phyloP scores from a whole-genome alignment of 2,888 invertebrate genomes.

The Drosophila kanekoi region DNA sequence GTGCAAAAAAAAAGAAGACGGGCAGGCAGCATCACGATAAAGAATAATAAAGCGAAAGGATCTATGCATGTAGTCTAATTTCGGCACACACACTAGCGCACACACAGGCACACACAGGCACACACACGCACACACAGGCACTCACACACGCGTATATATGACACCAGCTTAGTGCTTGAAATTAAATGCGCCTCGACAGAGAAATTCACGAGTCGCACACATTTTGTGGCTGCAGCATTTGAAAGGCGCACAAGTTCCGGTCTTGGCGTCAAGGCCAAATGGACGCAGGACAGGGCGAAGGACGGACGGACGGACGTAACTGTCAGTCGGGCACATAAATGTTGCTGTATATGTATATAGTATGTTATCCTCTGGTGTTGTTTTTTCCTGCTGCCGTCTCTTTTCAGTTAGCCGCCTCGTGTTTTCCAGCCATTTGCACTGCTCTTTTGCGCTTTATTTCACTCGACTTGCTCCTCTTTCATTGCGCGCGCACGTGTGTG shows the following conservation, averaged over 20 bases:
- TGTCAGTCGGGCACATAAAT: slow-evolving; percentile 34
- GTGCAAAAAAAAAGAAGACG: slow-evolving; percentile 60
- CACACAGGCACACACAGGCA: slow-evolving; percentile 11
- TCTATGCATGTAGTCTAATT: slow-evolving; percentile 36
- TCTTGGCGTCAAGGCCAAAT: slow-evolving; percentile 49
- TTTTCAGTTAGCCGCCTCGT: slow-evolving; percentile 25
- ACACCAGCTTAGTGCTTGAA: slow-evolving; percentile 55
- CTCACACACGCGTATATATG: slow-evolving; percentile 3
- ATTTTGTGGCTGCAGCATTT: slow-evolving; percentile 46
- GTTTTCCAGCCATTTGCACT: slow-evolving; percentile 63
- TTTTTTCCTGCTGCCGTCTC: slow-evolving; percentile 16
- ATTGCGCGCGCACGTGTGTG: slow-evolving; percentile 25
- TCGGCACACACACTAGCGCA: slow-evolving; percentile 17
- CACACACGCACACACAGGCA: slow-evolving; percentile 15
- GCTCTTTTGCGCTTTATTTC: slow-evolving; percentile 74
- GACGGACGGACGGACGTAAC: slow-evolving; percentile 28
- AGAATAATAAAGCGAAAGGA: slow-evolving; percentile 49
- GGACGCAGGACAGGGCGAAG: neutral
- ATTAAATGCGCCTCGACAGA: slow-evolving; percentile 52
- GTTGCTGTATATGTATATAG: neutral
- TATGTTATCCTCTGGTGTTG: slow-evolving; percentile 23
- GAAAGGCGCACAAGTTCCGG: slow-evolving; percentile 46
- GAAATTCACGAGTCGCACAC: slow-evolving; percentile 33
- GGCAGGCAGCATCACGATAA: slow-evolving; percentile 69
- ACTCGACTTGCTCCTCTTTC: slow-evolving; percentile 31